These are phyloP conservation scores for Phengaris alcon DNA, from an alignment of 2,888 invertebrate species.

Conservation along the genomic window DNA sequence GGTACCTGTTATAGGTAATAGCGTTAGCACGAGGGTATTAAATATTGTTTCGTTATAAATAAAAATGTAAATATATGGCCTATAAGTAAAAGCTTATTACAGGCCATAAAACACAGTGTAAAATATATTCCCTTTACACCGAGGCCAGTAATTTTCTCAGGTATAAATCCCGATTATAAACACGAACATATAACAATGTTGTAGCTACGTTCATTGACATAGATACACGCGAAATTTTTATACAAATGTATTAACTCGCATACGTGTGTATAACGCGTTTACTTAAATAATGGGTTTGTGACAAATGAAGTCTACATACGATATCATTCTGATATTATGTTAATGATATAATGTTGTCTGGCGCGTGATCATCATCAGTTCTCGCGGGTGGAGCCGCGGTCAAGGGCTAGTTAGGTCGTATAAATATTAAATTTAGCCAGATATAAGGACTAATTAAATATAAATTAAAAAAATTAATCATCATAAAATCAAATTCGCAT, in stretches of 20 bases:
- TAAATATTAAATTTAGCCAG: background rate
- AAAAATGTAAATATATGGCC: constrained; percentile 13
- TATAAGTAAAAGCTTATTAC: constrained; percentile 17
- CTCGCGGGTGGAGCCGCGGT: too few species aligned
- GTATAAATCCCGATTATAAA: constrained; percentile 12
- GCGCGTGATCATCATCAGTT: too few species aligned
- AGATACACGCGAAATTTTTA: too few species aligned
- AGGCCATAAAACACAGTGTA: constrained; percentile 17
- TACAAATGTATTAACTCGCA: too few species aligned
- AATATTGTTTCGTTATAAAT: background rate
- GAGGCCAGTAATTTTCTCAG: constrained; percentile 2
- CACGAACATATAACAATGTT: constrained; percentile 5
- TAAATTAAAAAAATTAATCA: background rate
- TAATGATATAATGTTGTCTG: too few species aligned
- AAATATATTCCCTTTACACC: constrained; percentile 12
- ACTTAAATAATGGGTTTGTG: too few species aligned
- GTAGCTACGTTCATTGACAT: background rate
- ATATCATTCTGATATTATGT: too few species aligned
- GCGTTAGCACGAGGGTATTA: background rate
- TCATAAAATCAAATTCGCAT: constrained; percentile 8
- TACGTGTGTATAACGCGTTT: too few species aligned
- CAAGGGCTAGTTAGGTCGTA: background rate
- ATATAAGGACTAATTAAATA: background rate
- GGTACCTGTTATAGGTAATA: background rate
- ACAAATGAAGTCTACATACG: too few species aligned